Percentiles rank a stretch among this genome's conserved stretches.
Conservation (phyloP, 2,888 invertebrate species). For the Timandra comae region DNA sequence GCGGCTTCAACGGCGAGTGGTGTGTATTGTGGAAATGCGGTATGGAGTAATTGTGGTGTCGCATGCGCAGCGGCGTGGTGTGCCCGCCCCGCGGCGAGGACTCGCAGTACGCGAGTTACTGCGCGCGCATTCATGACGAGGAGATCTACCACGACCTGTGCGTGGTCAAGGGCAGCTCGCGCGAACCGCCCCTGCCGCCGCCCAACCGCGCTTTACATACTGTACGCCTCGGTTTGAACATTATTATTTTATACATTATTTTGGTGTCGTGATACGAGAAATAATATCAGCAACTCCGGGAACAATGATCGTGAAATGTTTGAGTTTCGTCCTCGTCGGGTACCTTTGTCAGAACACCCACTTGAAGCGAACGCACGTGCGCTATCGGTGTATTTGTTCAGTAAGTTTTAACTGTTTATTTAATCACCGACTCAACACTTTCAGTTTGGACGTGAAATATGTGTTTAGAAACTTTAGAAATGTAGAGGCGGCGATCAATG, state of each 20-base stretch:
- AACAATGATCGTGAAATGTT: not conserved
- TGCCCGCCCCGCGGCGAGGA: slow-evolving; percentile 52
- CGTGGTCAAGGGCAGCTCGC: slow-evolving; percentile 79
- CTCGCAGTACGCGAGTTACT: slow-evolving; percentile 81
- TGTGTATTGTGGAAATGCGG: not conserved
- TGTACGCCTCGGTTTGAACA: slow-evolving; percentile 55
- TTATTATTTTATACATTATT: slow-evolving; percentile 32
- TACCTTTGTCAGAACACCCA: not conserved
- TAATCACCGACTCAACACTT: too few species aligned
- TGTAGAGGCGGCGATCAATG: too few species aligned
- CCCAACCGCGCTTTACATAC: slow-evolving; percentile 65
- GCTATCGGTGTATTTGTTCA: not conserved
- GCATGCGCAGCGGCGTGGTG: slow-evolving; percentile 50
- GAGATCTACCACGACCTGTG: slow-evolving; percentile 97
- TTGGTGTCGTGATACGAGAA: slow-evolving; percentile 22
- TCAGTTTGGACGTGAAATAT: too few species aligned
- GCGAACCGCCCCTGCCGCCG: slow-evolving; percentile 69
- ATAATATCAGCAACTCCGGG: slow-evolving; percentile 9
- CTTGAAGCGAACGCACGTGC: not conserved
- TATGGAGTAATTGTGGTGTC: slow-evolving; percentile 18
- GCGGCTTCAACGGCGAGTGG: not conserved
- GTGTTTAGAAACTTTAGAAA: too few species aligned
- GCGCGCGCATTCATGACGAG: slow-evolving; percentile 87
- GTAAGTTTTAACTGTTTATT: not conserved
- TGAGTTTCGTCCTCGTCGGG: not conserved